Percentiles rank a stretch among this genome's conserved stretches.
Evolutionary conservation across 2,888 invertebrate genomes (phyloP).

Genomic region (Pollenia griseotomentosa): DNA sequence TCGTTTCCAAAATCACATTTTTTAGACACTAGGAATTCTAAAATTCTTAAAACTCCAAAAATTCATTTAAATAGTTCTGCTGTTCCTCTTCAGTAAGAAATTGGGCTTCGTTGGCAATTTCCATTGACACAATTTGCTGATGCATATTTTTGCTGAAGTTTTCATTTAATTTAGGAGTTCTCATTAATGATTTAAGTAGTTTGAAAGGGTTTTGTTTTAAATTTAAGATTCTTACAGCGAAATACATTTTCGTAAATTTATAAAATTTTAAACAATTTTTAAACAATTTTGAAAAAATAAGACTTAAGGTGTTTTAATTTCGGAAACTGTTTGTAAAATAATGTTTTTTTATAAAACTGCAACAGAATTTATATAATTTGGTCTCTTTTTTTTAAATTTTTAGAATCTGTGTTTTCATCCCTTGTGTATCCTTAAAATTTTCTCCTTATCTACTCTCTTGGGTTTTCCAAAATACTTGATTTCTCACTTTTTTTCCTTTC

Average conservation of each 20-base stretch:
- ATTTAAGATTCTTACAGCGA: neutral
- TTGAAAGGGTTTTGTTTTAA: slow-evolving; percentile 17
- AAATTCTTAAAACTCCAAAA: slow-evolving; percentile 70
- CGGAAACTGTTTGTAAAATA: neutral
- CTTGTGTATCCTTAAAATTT: too few relatives aligned
- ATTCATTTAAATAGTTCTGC: slow-evolving; percentile 78
- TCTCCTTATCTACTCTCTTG: too few relatives aligned
- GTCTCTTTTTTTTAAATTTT: too few relatives aligned
- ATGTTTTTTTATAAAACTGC: too few relatives aligned
- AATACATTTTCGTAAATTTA: slow-evolving; percentile 18
- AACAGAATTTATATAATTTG: too few relatives aligned
- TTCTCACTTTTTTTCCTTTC: neutral
- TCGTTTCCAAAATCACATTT: neutral
- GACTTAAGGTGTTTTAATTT: slow-evolving; percentile 11
- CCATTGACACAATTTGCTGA: neutral
- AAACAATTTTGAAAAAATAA: neutral
- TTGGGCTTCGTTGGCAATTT: neutral
- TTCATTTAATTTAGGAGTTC: neutral
- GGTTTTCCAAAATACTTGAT: neutral
- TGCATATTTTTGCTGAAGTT: neutral
- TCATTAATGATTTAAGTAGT: slow-evolving; percentile 1
- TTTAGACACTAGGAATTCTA: too few relatives aligned
- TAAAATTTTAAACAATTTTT: neutral
- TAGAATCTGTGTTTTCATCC: too few relatives aligned
- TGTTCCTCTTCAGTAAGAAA: slow-evolving; percentile 76